Evolutionary conservation across 2,797 vertebrate genomes (phyloP).

Genomic region (Petrocephalus schoutedeni): DNA sequence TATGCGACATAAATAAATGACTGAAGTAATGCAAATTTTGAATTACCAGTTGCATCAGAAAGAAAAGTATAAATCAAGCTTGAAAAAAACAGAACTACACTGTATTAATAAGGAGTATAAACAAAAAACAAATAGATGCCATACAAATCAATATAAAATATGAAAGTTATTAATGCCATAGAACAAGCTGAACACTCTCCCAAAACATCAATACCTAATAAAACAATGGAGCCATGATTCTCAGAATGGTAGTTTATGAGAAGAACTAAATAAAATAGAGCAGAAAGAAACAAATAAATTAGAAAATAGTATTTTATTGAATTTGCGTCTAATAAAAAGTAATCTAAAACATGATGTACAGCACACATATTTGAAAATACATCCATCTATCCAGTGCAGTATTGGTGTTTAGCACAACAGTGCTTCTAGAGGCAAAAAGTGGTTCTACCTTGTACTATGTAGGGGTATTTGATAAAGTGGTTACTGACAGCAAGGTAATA

Average conservation of each 20-base stretch:
- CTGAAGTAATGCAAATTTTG: not conserved
- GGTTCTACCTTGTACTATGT: not conserved
- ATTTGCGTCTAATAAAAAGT: not conserved
- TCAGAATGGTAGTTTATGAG: not conserved
- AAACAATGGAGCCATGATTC: not conserved
- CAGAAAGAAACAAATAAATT: not conserved
- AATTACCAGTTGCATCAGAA: not conserved
- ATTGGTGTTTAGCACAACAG: not conserved
- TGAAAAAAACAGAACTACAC: not conserved
- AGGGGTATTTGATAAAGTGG: not conserved
- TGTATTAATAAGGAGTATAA: not conserved
- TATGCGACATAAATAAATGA: not conserved
- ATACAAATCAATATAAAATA: not conserved
- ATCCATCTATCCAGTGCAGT: not conserved
- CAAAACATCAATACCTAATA: constrained; percentile 2
- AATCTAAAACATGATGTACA: not conserved
- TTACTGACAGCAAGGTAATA: not conserved
- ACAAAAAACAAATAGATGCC: not conserved
- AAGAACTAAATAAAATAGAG: not conserved
- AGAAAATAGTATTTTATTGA: not conserved
- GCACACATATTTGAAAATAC: not conserved
- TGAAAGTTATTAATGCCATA: not conserved
- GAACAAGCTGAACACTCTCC: not conserved
- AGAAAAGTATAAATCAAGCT: not conserved
- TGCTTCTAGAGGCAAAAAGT: not conserved